Percentiles rank a stretch among this genome's conserved stretches.
These are phyloP conservation scores for Hesperia comma DNA, from an alignment of 2,888 invertebrate genomes.

Conservation along the genomic window DNA sequence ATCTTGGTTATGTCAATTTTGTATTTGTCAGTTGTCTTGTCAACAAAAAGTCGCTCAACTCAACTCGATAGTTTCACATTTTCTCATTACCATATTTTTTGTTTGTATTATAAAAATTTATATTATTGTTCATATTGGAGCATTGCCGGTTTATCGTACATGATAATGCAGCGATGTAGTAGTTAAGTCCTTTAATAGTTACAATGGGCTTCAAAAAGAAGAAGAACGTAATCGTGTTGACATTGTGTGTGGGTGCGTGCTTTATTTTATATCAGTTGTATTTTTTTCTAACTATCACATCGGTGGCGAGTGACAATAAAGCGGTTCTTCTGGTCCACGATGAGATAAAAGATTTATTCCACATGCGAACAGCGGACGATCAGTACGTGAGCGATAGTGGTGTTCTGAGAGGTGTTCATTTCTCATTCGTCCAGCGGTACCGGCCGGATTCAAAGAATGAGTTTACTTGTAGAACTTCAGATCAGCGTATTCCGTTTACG, in stretches of 20 bases:
- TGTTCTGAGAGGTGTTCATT: slow-evolving; percentile 69
- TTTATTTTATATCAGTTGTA: slow-evolving; percentile 75
- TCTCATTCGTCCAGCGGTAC: slow-evolving; percentile 64
- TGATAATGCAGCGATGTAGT: neutral
- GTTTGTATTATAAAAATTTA: no score
- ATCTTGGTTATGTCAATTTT: no score
- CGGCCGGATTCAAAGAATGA: slow-evolving; percentile 64
- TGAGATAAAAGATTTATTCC: slow-evolving; percentile 53
- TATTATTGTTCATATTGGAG: no score
- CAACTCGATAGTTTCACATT: no score
- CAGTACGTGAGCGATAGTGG: slow-evolving; percentile 71
- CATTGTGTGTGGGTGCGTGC: slow-evolving; percentile 63
- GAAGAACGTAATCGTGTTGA: slow-evolving; percentile 68
- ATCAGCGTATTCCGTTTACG: slow-evolving; percentile 65
- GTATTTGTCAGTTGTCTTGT: no score
- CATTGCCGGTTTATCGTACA: no score
- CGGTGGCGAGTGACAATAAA: slow-evolving; percentile 57
- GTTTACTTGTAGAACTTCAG: slow-evolving; percentile 73
- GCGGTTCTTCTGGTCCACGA: slow-evolving; percentile 60
- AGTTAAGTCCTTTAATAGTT: neutral
- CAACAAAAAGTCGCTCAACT: no score
- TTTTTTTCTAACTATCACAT: slow-evolving; percentile 69
- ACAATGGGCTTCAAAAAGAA: slow-evolving; percentile 62
- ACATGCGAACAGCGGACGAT: slow-evolving; percentile 67
- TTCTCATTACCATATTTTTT: no score